Percentiles rank a stretch among this genome's conserved stretches.
phyloP scores from a whole-genome alignment of 2,888 invertebrate genomes.

The Chorisops tibialis region DNA sequence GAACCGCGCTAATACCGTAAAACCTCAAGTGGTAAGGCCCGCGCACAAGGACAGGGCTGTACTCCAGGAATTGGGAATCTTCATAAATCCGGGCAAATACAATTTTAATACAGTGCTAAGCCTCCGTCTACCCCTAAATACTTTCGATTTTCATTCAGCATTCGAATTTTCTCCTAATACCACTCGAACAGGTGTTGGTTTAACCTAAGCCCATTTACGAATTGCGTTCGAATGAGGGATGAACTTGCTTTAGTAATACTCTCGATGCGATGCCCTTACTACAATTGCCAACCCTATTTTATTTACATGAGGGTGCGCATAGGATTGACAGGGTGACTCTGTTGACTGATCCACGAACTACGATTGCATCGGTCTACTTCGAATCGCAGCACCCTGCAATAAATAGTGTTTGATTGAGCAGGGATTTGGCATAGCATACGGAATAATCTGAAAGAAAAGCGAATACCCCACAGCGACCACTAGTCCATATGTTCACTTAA shows the following conservation, averaged over 20 bases:
- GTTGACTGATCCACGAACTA: too few relatives aligned
- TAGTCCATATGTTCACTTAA: constrained; percentile 41
- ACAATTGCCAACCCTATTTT: constrained; percentile 3
- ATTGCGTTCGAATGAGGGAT: constrained; percentile 25
- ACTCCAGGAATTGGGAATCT: constrained; percentile 14
- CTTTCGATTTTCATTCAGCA: constrained; percentile 9
- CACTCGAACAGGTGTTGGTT: constrained; percentile 42
- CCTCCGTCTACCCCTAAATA: constrained; percentile 28
- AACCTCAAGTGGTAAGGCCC: constrained; percentile 9
- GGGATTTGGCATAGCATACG: background rate
- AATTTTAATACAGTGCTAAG: constrained; percentile 31
- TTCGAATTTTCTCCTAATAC: constrained; percentile 35
- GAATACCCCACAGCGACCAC: constrained; percentile 38
- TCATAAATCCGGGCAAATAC: constrained; percentile 27
- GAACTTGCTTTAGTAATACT: constrained; percentile 15
- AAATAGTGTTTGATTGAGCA: constrained; percentile 25
- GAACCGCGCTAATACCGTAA: constrained; percentile 4
- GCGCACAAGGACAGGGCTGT: constrained; percentile 3
- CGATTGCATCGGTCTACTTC: background rate
- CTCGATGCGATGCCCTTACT: background rate
- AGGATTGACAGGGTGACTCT: background rate
- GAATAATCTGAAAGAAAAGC: constrained; percentile 10
- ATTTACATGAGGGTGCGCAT: constrained; percentile 18
- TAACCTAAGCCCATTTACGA: constrained; percentile 34
- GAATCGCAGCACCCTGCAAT: constrained; percentile 13